These are phyloP conservation scores for Sylvia atricapilla DNA, from an alignment of 2,113 vertebrate species.

Conservation along the genomic window DNA sequence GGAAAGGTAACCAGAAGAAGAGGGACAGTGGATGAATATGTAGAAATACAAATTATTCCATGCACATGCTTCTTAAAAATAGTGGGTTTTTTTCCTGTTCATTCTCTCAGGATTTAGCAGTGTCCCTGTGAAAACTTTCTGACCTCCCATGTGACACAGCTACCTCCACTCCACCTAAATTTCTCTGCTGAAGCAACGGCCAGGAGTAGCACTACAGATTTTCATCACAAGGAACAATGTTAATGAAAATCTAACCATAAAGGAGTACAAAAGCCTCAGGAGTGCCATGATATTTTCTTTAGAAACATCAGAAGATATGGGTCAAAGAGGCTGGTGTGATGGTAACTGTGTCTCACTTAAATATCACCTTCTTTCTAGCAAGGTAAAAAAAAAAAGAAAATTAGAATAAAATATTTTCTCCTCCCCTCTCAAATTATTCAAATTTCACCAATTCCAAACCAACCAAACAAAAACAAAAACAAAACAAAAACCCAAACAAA, in stretches of 20 bases:
- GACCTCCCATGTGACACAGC: neutral
- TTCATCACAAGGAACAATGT: neutral
- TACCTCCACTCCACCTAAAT: neutral
- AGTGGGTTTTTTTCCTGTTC: neutral
- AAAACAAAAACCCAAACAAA: too few species aligned
- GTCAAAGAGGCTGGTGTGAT: neutral
- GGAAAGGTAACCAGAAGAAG: neutral
- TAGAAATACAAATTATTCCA: neutral
- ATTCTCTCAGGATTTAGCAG: neutral
- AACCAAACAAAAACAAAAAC: too few species aligned
- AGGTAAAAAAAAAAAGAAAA: neutral
- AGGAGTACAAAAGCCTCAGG: neutral
- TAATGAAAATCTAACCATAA: neutral
- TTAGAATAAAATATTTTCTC: neutral
- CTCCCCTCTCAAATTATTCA: neutral
- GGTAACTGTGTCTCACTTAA: neutral
- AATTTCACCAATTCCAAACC: neutral
- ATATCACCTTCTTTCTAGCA: neutral
- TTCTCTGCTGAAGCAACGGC: neutral
- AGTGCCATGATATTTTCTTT: neutral
- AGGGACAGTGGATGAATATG: accelerated
- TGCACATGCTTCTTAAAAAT: neutral
- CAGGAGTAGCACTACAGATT: neutral
- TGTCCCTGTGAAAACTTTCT: accelerated
- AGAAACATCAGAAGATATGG: neutral